Evolutionary conservation across 2,113 vertebrate genomes (phyloP).

Genomic region (Lophochroa leadbeateri): DNA sequence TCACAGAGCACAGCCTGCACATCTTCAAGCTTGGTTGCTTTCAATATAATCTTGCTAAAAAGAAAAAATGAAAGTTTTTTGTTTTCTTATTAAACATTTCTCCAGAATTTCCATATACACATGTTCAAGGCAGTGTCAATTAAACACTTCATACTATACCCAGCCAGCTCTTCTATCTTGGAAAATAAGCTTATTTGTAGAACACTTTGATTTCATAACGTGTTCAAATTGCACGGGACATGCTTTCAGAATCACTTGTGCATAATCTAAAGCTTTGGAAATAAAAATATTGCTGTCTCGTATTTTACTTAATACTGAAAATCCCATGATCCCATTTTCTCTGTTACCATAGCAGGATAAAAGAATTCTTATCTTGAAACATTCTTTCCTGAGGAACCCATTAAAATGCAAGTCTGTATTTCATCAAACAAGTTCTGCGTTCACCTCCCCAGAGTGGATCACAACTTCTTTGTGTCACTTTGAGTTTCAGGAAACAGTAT

Average conservation of each 20-base stretch:
- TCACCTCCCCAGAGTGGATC: slow-evolving; percentile 51
- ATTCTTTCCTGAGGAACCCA: slow-evolving; percentile 59
- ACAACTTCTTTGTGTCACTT: slow-evolving; percentile 57
- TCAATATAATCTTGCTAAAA: not conserved
- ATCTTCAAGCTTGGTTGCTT: not conserved
- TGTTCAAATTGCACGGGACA: slow-evolving; percentile 44
- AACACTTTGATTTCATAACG: not conserved
- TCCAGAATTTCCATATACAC: not conserved
- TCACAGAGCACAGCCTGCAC: not conserved
- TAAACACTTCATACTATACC: not conserved
- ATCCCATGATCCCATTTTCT: slow-evolving; percentile 27
- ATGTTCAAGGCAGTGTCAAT: not conserved
- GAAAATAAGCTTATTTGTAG: slow-evolving; percentile 11
- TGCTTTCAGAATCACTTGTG: slow-evolving; percentile 18
- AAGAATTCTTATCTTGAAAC: slow-evolving; percentile 37
- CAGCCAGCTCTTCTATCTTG: not conserved
- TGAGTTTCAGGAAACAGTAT: slow-evolving; percentile 15
- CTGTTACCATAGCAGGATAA: slow-evolving; percentile 32
- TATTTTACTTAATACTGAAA: slow-evolving; percentile 37
- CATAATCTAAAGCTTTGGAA: slow-evolving; percentile 31
- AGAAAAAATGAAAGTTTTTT: not conserved
- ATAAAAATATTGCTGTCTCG: not conserved
- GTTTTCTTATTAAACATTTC: not conserved
- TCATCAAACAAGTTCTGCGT: not conserved
- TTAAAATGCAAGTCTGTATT: slow-evolving; percentile 39